Conservation (phyloP, 2,888 invertebrate species). For the Dynastes maya region DNA sequence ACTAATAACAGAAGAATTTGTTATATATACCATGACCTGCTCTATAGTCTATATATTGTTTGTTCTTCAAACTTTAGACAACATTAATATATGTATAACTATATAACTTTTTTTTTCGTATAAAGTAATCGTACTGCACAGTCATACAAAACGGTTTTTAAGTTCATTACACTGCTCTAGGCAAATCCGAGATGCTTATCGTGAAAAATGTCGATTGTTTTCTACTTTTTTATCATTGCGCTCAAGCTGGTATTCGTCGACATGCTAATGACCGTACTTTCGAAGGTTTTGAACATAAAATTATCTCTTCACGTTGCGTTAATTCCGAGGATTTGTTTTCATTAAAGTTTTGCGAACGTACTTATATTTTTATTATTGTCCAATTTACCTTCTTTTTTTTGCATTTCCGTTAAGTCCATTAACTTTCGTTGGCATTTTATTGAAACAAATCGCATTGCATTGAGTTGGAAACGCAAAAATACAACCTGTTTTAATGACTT, state of each 20-base stretch:
- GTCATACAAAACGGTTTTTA: no score
- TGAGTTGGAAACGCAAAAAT: neutral
- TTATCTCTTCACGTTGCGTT: neutral
- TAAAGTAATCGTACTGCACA: no score
- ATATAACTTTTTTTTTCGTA: no score
- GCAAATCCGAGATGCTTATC: constrained; percentile 7
- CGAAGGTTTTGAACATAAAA: neutral
- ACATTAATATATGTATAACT: no score
- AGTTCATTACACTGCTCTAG: constrained; percentile 3
- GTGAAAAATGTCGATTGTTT: constrained; percentile 3
- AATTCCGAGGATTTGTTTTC: neutral
- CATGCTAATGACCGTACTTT: constrained; percentile 8
- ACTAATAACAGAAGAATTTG: no score
- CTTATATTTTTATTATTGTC: neutral
- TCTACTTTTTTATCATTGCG: neutral
- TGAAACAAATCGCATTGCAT: neutral
- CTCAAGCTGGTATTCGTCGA: neutral
- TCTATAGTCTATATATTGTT: no score
- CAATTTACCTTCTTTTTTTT: neutral
- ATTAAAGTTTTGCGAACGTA: neutral
- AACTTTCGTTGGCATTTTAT: neutral
- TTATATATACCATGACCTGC: no score
- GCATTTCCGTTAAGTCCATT: neutral
- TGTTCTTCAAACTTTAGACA: no score
- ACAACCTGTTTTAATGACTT: neutral